Base-by-base conservation (phyloP, 2,113 vertebrate genomes). In the Megaceryle maxima region DNA sequence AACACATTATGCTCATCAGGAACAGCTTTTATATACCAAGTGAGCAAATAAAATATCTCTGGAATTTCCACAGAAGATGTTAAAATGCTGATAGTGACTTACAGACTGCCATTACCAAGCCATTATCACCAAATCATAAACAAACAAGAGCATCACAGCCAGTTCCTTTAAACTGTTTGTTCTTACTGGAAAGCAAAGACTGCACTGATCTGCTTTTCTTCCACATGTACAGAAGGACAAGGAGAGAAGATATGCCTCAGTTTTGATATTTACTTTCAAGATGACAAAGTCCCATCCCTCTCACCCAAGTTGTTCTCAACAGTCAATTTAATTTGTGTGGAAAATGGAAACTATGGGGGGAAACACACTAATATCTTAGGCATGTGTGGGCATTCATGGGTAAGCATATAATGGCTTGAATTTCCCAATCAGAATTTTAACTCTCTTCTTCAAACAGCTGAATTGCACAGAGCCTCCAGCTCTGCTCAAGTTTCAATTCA, bases 1-100 rank as follows among this genome's bases (percentile, higher is more conserved):
- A 68, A 41, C 53, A 81, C 48, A 82, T 92, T 84, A 74, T 88
- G 35, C 87, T 84, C 94, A 95, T 83, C 83, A 87, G 86, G 64
- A 95, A 15, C 25, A 86, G 64, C 46, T 87, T 91, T 92, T 81
- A 56, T 82, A 84, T 56, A 91, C 46, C 48, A 75, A 89, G 66
- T 26, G 9, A 91, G 64, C 39, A 75, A 95, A 94, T 78, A 46
- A 91, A 88, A 35, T 57, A 43, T 57, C 70, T 87, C 84, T 80
- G 63, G 68, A 85, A 94, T 79, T 95, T 92, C 81, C 63, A 44
- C 0, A 60, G 66, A 81, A n/a, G 39, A 37, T 53, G 41, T 73
- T 69, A 69, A 88, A 84, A 78, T 3, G 43, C 56, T 91, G 51
- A 79, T 55, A 73, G 66, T 59, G 66, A 83, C 86, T 95, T 91